Base-by-base conservation (phyloP, 2,888 invertebrate species). In the Apoderus coryli region DNA sequence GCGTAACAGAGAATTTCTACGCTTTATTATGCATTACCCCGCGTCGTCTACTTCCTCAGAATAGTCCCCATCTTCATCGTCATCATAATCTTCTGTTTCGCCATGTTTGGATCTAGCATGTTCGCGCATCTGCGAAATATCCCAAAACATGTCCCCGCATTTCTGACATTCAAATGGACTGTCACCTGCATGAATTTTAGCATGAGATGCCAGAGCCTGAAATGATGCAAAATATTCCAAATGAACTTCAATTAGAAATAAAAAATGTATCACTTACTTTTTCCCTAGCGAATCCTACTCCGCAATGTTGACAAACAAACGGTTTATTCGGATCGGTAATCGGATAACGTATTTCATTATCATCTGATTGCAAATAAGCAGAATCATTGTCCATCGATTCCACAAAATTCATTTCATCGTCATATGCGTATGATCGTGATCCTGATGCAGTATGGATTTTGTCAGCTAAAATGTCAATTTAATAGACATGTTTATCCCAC, bases 131-230 rank as follows among this genome's bases (percentile, higher is more conserved):
- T 65, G 56, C 14, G 56, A 57, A 3, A 64, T 53, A 44, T 73
- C 72, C 80, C 80, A 82, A 53, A 82, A 84, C 69, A 82, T 71
- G 54, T 84, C 84, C 35, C 76, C 77, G 50, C 84, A 85, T 38
- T 72, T 69, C 22, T 69, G 69, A 51, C 85, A 85, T 48, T 84
- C 82, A 43, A 76, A 69, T 0, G 82, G 79, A 10, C 79, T 78
- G 46, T 84, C 81, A 4, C 46, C 46, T 19, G 39, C 79, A 56
- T 84, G 84, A 16, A 80, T 66, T 58, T 80, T 57, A 0, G 76
- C 63, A 50, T 85, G 84, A 0, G 82, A 80, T 31, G 76, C 72
- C 13, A 84, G 57, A n/a, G n/a, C n/a, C n/a, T n/a, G n/a, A n/a
- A n/a, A n/a, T n/a, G n/a, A n/a, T n/a, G n/a, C n/a, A n/a, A n/a